Evolutionary conservation across 2,113 vertebrate genomes (phyloP).

Genomic region (Chaetops frenatus): DNA sequence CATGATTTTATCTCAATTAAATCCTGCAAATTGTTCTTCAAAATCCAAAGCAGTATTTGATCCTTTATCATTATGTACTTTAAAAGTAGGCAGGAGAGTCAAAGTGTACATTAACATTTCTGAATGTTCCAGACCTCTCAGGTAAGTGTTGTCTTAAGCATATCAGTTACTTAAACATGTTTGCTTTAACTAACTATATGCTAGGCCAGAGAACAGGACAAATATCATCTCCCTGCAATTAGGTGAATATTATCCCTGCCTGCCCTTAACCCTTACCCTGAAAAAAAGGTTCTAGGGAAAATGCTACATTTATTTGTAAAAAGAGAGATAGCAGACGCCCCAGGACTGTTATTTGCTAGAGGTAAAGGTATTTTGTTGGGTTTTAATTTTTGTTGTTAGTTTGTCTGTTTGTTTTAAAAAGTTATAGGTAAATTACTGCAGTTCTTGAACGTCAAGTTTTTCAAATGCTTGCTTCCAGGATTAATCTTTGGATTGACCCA

Average conservation of each 20-base stretch:
- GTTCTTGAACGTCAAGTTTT: neutral
- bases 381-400: neutral
- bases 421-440: neutral
- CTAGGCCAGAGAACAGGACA: neutral
- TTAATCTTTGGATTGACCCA: neutral
- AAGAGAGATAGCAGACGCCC: neutral
- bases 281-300: neutral
- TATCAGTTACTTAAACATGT: neutral
- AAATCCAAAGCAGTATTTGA: neutral
- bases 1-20: neutral
- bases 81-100: neutral
- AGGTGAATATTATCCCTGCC: neutral
- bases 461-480: neutral
- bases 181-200: neutral
- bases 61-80: neutral
- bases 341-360: neutral
- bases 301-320: neutral
- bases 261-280: fast-evolving
- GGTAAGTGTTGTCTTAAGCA: neutral
- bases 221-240: neutral
- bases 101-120: neutral
- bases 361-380: neutral
- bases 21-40: neutral
- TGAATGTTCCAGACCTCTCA: neutral
- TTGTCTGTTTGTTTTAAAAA: neutral